These are phyloP conservation scores for Andrena haemorrhoa DNA, from an alignment of 2,888 invertebrate genomes.

Conservation along the genomic window DNA sequence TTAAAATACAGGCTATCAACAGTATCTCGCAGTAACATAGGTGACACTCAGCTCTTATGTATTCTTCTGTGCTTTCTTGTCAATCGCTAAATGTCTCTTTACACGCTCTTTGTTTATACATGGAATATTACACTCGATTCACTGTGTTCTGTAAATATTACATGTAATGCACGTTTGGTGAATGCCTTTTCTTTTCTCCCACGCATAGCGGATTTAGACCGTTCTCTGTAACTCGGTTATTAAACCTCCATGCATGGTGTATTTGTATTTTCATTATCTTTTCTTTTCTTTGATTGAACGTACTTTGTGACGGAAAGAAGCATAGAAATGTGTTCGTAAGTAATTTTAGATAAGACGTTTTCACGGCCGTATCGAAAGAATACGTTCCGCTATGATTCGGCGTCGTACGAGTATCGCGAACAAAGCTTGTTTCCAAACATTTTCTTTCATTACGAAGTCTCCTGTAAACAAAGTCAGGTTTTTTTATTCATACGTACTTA, in stretches of 20 bases:
- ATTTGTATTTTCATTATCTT: conserved; percentile 45
- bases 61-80: conserved; percentile 72
- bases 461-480: too few species aligned
- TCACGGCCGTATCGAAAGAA: conserved; percentile 15
- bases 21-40: conserved; percentile 83
- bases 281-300: conserved; percentile 50
- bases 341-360: conserved; percentile 61
- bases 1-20: conserved; percentile 82
- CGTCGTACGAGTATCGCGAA: conserved; percentile 1
- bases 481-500: too few species aligned
- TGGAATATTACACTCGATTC: conserved; percentile 37
- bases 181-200: conserved; percentile 40
- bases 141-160: conserved; percentile 35
- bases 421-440: conserved; percentile 1
- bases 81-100: conserved; percentile 56
- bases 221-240: conserved; percentile 8
- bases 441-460: background rate
- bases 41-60: conserved; percentile 81
- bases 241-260: conserved; percentile 52
- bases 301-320: conserved; percentile 63
- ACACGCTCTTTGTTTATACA: conserved; percentile 50
- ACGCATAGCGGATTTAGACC: conserved; percentile 13
- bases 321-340: conserved; percentile 66
- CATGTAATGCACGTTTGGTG: conserved; percentile 57
- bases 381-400: background rate